Base-by-base conservation (phyloP, 1,140 invertebrate species). In the Drosophila ficusphila region DNA sequence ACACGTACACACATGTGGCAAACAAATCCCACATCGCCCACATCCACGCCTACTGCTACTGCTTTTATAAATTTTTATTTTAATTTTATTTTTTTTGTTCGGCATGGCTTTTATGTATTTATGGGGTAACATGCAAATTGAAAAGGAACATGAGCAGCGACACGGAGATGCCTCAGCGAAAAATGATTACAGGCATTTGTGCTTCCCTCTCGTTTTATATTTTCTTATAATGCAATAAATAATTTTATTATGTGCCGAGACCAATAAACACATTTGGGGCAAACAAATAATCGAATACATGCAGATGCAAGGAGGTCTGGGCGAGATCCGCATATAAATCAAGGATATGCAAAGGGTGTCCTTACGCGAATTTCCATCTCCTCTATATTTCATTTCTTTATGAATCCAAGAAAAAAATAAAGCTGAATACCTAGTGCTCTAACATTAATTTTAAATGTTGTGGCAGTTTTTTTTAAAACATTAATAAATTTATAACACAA, bases 221-320 rank as follows among this genome's bases (percentile, higher is more conserved):
- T 34, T 69, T 58, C 76, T 82, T 89, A 89, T 88, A 88, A 82
- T 88, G 82, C 70, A 88, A 88, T 88, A 88, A 88, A 88, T 85
- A 85, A 76, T 88, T 88, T 88, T 89, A 88, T 88, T 88, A 78
- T 78, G 76, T 88, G 73, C 73, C 68, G 69, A 82, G 71, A 65
- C 58, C 79, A 76, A 85, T 85, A 85, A 85, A 85, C 65, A 79
- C 81, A 85, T 79, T 56, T 73, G 48, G 54, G 64, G 44, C 65
- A 60, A 86, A 77, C 77, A 81, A 81, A 86, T 85, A 86, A 79
- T 68, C 79, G 76, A 62, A 73, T 42, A 38, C 52, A 68, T 67
- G 46, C 64, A 68, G 52, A 54, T 67, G 61, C 44, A 60, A 56
- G 41, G 31, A 39, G 11, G 7, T 8, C 14, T 9, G 11, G 16